These are phyloP conservation scores for Ophioninae sp. DNA, from an alignment of 2,888 invertebrate species.

Conservation along the genomic window DNA sequence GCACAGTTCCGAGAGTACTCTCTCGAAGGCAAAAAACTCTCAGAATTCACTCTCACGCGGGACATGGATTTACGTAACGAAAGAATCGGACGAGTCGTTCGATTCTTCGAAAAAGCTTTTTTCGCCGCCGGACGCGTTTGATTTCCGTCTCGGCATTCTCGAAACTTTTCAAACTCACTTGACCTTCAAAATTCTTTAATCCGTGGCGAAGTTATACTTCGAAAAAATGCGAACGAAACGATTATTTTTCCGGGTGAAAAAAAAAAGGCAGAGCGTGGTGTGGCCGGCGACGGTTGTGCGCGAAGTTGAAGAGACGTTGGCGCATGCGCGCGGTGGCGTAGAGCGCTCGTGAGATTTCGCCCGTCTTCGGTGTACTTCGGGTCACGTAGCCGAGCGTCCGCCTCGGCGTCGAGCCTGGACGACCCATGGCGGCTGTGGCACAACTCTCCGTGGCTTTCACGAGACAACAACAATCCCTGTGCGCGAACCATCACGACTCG, in stretches of 20 bases:
- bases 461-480: constrained; percentile 71
- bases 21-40: too few species aligned
- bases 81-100: too few species aligned
- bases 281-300: constrained; percentile 19
- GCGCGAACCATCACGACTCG: constrained; percentile 29
- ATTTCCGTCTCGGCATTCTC: too few species aligned
- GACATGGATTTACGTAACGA: too few species aligned
- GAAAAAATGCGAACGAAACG: neutral
- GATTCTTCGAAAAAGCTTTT: too few species aligned
- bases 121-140: too few species aligned
- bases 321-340: constrained; percentile 39
- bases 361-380: constrained; percentile 65
- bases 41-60: too few species aligned
- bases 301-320: constrained; percentile 24
- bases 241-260: neutral
- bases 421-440: constrained; percentile 78
- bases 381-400: constrained; percentile 65
- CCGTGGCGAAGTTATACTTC: too few species aligned
- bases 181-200: too few species aligned
- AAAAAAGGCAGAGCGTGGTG: neutral
- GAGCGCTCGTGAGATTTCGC: constrained; percentile 62
- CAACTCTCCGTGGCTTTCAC: constrained; percentile 78
- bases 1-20: too few species aligned
- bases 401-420: constrained; percentile 73
- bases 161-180: too few species aligned